Conservation (phyloP, 1,140 invertebrate genomes). For the Orussus abietinus region DNA sequence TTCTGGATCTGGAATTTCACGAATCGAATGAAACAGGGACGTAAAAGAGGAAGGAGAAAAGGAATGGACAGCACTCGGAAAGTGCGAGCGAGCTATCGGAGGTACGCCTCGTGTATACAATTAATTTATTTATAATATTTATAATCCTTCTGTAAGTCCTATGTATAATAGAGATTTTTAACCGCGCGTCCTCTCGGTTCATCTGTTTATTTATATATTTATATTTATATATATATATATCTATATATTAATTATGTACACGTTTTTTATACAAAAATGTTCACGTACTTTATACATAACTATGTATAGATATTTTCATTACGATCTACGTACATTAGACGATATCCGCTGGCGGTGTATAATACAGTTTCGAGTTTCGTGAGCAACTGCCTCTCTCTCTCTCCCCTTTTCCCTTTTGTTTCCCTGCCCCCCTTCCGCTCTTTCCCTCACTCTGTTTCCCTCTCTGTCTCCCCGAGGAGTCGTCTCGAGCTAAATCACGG, state of each 20-base stretch:
- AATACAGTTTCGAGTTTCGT: slow-evolving; percentile 41
- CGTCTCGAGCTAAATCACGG: too few relatives aligned
- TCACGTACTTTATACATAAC: slow-evolving; percentile 43
- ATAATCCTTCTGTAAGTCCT: slow-evolving; percentile 22
- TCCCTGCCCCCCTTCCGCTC: too few relatives aligned
- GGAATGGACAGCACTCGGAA: slow-evolving; percentile 15
- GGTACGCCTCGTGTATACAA: slow-evolving; percentile 5
- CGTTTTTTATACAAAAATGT: slow-evolving; percentile 45
- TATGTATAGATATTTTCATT: slow-evolving; percentile 37
- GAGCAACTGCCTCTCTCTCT: slow-evolving; percentile 32
- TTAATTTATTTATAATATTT: slow-evolving; percentile 33
- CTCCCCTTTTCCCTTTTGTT: too few relatives aligned
- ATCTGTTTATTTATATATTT: slow-evolving; percentile 33
- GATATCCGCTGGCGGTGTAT: slow-evolving; percentile 29
- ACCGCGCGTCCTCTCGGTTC: slow-evolving; percentile 30
- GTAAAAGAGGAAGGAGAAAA: slow-evolving; percentile 15
- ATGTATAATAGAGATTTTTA: slow-evolving; percentile 22
- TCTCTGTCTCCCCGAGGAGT: too few relatives aligned
- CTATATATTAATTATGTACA: slow-evolving; percentile 47
- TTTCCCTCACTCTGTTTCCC: too few relatives aligned
- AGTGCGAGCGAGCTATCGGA: slow-evolving; percentile 16
- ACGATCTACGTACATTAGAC: slow-evolving; percentile 27
- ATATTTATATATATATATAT: slow-evolving; percentile 28
- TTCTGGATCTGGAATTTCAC: background rate
- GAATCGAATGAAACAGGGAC: background rate